phyloP scores from a whole-genome alignment of 2,797 vertebrate genomes.

The Microhierax caerulescens region DNA sequence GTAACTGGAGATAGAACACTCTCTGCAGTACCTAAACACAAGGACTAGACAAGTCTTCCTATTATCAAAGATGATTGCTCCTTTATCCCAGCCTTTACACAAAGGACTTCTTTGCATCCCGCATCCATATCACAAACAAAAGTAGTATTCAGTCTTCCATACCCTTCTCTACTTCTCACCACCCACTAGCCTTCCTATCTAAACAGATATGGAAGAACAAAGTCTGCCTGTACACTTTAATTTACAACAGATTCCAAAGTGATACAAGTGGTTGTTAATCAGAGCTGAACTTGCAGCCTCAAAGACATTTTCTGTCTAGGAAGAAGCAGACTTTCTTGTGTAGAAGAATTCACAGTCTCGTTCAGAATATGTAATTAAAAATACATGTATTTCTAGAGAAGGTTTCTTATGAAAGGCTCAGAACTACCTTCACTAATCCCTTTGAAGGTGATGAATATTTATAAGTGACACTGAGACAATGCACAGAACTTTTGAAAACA shows the following conservation, averaged over 20 bases:
- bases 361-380: not conserved
- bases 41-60: not conserved
- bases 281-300: not conserved
- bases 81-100: not conserved
- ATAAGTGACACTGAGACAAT: not conserved
- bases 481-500: not conserved
- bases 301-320: not conserved
- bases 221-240: not conserved
- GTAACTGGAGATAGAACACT: not conserved
- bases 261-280: not conserved
- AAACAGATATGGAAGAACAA: not conserved
- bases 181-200: not conserved
- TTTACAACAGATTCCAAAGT: not conserved
- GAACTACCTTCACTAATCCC: not conserved
- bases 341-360: not conserved
- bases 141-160: not conserved
- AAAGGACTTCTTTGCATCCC: not conserved
- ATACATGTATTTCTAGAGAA: not conserved
- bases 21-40: not conserved
- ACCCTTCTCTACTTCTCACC: not conserved
- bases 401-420: not conserved
- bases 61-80: not conserved
- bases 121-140: not conserved
- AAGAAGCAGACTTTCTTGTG: not conserved
- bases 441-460: not conserved